phyloP scores from a whole-genome alignment of 2,888 invertebrate species.

The Embidobia sp. region DNA sequence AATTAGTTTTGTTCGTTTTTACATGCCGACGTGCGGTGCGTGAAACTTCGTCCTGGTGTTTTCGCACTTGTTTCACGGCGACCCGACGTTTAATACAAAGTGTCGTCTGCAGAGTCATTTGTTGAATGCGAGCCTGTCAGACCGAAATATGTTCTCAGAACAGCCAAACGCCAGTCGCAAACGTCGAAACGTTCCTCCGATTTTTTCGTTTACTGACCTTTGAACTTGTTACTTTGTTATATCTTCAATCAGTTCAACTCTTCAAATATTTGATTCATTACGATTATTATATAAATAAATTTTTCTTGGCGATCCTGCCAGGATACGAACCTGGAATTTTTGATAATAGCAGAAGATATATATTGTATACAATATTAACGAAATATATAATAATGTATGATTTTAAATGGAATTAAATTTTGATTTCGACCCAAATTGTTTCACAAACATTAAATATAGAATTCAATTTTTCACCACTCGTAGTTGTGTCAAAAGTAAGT shows the following conservation, averaged over 20 bases:
- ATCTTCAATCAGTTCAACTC: conserved; percentile 24
- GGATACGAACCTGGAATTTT: no score
- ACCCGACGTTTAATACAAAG: conserved; percentile 61
- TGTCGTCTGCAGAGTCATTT: conserved; percentile 63
- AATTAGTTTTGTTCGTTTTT: conserved; percentile 63
- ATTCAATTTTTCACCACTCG: no score
- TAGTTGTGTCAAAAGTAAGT: no score
- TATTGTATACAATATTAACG: no score
- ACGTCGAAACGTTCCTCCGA: conserved; percentile 61
- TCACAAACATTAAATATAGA: no score
- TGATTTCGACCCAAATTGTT: no score
- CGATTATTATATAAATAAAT: no score
- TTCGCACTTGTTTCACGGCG: conserved; percentile 58
- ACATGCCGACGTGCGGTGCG: conserved; percentile 37
- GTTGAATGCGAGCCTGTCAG: conserved; percentile 59
- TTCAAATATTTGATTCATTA: no score
- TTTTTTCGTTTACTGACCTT: conserved; percentile 53
- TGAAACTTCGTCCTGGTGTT: conserved; percentile 52
- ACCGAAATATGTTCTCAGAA: conserved; percentile 63
- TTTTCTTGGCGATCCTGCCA: no score
- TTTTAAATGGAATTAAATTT: no score
- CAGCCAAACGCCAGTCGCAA: conserved; percentile 65
- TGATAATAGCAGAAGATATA: no score
- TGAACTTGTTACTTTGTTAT: conserved; percentile 19
- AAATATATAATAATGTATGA: no score